A percentile compares a stretch with the other conserved stretches of the same genome.
Evolutionary conservation across 2,113 vertebrate genomes (phyloP).

Genomic region (Rhineura floridana): DNA sequence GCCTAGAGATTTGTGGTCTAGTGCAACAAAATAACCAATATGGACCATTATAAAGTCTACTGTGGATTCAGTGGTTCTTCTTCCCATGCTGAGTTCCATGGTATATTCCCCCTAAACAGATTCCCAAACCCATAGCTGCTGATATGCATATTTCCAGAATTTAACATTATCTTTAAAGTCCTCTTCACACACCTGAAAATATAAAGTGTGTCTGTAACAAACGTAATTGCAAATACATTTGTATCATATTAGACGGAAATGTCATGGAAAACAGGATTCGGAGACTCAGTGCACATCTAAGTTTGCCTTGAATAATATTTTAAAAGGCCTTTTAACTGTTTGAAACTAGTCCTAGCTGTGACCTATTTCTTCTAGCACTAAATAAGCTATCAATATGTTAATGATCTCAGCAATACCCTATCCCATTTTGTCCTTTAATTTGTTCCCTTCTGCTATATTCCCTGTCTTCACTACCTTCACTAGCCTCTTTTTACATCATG

Average conservation of each 20-base stretch:
- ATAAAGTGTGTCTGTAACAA: background rate
- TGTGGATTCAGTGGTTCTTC: too few species aligned
- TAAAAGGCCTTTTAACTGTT: background rate
- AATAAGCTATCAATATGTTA: background rate
- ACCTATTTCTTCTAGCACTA: background rate
- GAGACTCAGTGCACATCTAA: background rate
- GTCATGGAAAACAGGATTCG: background rate
- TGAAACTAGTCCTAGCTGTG: background rate
- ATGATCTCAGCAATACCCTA: background rate
- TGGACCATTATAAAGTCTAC: background rate
- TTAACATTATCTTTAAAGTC: background rate
- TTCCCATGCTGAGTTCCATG: too few species aligned
- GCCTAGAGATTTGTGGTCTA: background rate
- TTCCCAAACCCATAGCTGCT: background rate
- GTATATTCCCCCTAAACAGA: background rate
- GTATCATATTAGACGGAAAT: too few species aligned
- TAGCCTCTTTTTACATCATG: background rate
- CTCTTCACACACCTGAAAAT: background rate
- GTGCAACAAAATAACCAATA: background rate
- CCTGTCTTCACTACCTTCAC: background rate
- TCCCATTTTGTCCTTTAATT: background rate
- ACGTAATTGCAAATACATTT: background rate
- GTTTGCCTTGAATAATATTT: background rate
- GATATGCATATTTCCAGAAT: background rate
- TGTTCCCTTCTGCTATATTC: background rate